These are phyloP conservation scores for Apotomis turbidana DNA, from an alignment of 2,888 invertebrate genomes.

Conservation along the genomic window DNA sequence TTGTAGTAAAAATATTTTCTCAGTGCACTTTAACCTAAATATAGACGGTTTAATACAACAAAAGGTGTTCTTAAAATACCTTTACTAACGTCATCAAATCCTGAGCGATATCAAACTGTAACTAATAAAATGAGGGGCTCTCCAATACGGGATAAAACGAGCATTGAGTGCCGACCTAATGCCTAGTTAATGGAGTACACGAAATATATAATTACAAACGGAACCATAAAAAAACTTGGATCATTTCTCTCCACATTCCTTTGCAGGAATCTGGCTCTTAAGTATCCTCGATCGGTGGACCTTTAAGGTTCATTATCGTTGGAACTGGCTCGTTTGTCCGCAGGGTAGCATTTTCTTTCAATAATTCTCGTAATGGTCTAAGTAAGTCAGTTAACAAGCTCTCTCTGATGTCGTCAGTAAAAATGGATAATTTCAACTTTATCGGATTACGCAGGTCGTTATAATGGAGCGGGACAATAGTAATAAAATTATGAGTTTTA, in stretches of 20 bases:
- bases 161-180: conserved; percentile 55
- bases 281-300: no score
- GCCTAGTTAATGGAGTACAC: conserved; percentile 63
- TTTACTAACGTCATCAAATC: background rate
- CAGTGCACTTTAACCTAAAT: no score
- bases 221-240: conserved; percentile 60
- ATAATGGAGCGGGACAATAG: conserved; percentile 27
- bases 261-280: conserved; percentile 24
- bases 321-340: conserved; percentile 45
- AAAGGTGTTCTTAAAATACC: no score
- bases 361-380: conserved; percentile 66
- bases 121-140: conserved; percentile 48
- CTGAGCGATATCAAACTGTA: conserved; percentile 35
- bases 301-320: conserved; percentile 11
- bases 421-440: conserved; percentile 45
- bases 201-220: conserved; percentile 53
- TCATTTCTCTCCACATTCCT: conserved; percentile 48
- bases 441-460: conserved; percentile 32
- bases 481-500: conserved; percentile 34
- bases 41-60: no score
- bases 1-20: no score
- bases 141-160: conserved; percentile 47
- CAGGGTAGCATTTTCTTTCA: conserved; percentile 64
- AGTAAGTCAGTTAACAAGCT: conserved; percentile 71
- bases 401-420: conserved; percentile 55